These are phyloP conservation scores for Equus quagga DNA, from an alignment of 2,113 vertebrate species.

Conservation along the genomic window DNA sequence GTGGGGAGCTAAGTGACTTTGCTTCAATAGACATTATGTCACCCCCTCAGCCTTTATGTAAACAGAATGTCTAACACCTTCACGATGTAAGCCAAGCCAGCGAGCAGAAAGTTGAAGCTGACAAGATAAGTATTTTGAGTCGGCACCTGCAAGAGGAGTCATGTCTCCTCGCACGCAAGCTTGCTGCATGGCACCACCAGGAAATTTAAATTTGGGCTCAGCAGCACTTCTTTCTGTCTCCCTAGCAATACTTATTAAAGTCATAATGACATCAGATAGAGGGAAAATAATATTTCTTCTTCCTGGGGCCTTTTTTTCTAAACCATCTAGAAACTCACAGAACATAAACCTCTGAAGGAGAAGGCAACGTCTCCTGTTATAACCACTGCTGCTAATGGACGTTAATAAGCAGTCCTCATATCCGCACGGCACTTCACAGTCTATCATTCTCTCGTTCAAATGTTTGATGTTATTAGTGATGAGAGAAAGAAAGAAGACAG, in stretches of 20 bases:
- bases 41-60: constrained; percentile 83
- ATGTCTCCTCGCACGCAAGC: background rate
- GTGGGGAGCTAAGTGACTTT: constrained; percentile 75
- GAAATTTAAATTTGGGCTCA: constrained; percentile 34
- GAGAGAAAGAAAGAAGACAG: background rate
- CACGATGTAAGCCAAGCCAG: background rate
- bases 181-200: background rate
- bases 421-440: background rate
- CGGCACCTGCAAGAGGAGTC: constrained; percentile 20
- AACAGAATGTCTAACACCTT: constrained; percentile 87
- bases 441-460: background rate
- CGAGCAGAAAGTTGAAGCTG: background rate
- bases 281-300: constrained; percentile 59
- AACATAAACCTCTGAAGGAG: background rate
- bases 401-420: background rate
- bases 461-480: background rate
- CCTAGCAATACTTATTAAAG: constrained; percentile 17
- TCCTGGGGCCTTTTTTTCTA: background rate
- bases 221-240: background rate
- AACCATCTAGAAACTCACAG: constrained; percentile 28
- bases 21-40: constrained; percentile 90
- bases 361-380: background rate
- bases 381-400: rapidly evolving
- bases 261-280: constrained; percentile 40
- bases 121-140: constrained; percentile 86